phyloP scores from a whole-genome alignment of 2,888 invertebrate genomes.

The Drosophila setosimentum region DNA sequence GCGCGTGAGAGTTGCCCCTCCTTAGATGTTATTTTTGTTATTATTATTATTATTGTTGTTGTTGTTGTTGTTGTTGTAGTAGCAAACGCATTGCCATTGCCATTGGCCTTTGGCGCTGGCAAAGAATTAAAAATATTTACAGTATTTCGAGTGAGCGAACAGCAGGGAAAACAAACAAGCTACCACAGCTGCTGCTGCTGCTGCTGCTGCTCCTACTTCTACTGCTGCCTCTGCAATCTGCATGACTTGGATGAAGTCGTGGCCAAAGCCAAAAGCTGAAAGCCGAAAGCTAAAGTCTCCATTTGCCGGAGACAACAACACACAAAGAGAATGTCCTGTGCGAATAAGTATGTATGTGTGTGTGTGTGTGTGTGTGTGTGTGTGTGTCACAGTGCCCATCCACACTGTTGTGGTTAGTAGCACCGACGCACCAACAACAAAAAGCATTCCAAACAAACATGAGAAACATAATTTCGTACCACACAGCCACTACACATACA shows the following conservation, averaged over 20 bases:
- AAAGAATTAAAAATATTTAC: conserved; percentile 82
- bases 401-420: conserved; percentile 41
- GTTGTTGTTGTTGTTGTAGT: conserved; percentile 24
- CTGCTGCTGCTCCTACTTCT: background rate
- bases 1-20: conserved; percentile 6
- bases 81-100: conserved; percentile 67
- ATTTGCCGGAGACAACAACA: conserved; percentile 52
- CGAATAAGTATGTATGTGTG: conserved; percentile 6
- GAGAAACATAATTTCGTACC: conserved; percentile 69
- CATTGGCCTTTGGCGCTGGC: conserved; percentile 74
- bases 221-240: conserved; percentile 41
- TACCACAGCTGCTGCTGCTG: conserved; percentile 12
- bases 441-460: conserved; percentile 80
- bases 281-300: conserved; percentile 24
- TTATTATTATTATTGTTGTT: conserved; percentile 8
- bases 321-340: conserved; percentile 70
- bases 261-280: conserved; percentile 32
- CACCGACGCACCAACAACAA: conserved; percentile 19
- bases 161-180: conserved; percentile 44
- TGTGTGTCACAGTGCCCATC: conserved; percentile 39
- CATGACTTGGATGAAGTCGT: conserved; percentile 62
- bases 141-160: conserved; percentile 71
- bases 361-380: conserved; percentile 22
- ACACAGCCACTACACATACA: conserved; percentile 3
- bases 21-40: background rate